Base-by-base conservation (phyloP, 2,888 invertebrate genomes). In the Dryobota labecula region DNA sequence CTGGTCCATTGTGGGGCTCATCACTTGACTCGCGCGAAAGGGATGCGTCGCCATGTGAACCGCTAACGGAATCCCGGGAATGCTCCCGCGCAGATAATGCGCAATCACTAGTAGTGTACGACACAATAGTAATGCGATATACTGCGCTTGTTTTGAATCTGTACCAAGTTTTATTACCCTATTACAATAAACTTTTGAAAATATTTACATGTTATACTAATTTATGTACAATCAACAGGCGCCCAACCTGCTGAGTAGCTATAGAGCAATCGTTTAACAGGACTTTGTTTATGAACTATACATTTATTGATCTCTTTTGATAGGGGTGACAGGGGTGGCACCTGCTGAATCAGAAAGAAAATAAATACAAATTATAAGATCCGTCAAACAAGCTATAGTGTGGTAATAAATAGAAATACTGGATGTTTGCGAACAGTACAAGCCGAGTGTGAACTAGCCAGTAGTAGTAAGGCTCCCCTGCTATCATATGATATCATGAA, bases 21-120 rank as follows among this genome's bases (percentile, higher is more conserved):
- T 95, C 95, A 95, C 95, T 95, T 95, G 95, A 94, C 95, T 94
- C 94, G 90, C 87, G 89, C 92, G 92, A 94, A 95, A 95, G 95
- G 95, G 95, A 94, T 95, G 95, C 91, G 90, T 89, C 87, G 90
- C 90, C 93, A 92, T 94, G 94, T 91, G 94, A 94, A 94, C 91
- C 80, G 84, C 90, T 91, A 92, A 93, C 94, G 93, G 94, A 90
- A 92, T 92, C 93, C 91, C 92, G 92, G 90, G 93, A 92, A 90
- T 91, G 92, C 91, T 89, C 90, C 88, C 87, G 88, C 91, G 87
- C 87, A 92, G 89, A 92, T 90, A 92, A 89, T 87, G 84, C 83
- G 80, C 83, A 76, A 53, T 71, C 41, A 76, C 76, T 82, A 76
- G 70, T 74, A 74, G 66, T 76, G 76, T 73, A 64, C 63, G 56